Base-by-base conservation (phyloP, 2,797 vertebrate species). In the Lemur catta region DNA sequence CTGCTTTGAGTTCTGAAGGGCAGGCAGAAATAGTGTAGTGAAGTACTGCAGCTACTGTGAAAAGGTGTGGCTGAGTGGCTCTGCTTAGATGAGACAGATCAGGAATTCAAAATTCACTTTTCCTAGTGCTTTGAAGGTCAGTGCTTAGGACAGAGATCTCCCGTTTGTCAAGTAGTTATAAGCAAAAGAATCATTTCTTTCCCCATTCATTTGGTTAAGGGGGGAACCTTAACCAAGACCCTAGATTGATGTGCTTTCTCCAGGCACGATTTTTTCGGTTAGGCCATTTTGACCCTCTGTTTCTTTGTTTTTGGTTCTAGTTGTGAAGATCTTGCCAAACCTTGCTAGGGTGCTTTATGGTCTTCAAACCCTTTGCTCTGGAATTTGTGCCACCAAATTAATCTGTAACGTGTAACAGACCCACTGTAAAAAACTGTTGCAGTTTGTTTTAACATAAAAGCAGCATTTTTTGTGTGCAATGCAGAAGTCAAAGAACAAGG, bases 1-100 rank as follows among this genome's bases (percentile, higher is more conserved):
- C 96, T 97, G 97, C 93, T 92, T 67, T 30, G 76, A 59, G 30
- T 35, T 30, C 17, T 74, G 57, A 75, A 94, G 97, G 97, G 96
- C 97, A 78, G 95, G 75, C 48, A 13, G 82, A 13, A 67, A 18
- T 22, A 0, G 30, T 11, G 48, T 33, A 52, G 48, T 0, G 12
- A 35, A 75, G 8, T n/a, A 4, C 88, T 38, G 17, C 88, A 18
- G 50, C 38, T 48, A 3, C 43, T 91, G 18, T 35, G 14, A 7
- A 38, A 41, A 91, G 94, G 91, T 41, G 61, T n/a, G 89, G 52
- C 81, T 28, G 17, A 69, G 46, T 30, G 0, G 11, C 52, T 50
- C 38, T 57, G 26, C 43, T 59, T 12, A 1, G 41, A 35, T 13
- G 9, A 20, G 15, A 33, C 79, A 78, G 85, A 57, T 17, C 50